A percentile compares a stretch with the other conserved stretches of the same genome.
phyloP scores from a whole-genome alignment of 2,113 vertebrate species.

The Galbula dea region DNA sequence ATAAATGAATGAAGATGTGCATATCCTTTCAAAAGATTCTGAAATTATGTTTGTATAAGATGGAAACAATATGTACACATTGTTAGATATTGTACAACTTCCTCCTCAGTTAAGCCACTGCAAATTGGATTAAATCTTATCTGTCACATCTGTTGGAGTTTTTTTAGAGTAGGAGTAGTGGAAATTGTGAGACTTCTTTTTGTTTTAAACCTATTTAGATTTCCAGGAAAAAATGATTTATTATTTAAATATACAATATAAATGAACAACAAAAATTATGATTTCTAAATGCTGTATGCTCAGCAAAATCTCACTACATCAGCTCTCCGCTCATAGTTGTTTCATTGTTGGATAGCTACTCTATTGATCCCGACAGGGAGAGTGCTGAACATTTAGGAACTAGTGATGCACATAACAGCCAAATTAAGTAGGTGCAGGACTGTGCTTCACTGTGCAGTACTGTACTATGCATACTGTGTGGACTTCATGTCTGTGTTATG shows the following conservation, averaged over 20 bases:
- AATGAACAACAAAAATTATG: not conserved
- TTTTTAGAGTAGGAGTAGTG: not conserved
- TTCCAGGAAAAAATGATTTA: not conserved
- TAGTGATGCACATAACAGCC: not conserved
- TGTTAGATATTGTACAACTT: not conserved
- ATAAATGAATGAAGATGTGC: not conserved
- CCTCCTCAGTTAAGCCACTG: not conserved
- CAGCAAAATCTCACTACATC: not conserved
- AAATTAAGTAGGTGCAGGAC: not conserved
- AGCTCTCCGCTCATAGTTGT: not conserved
- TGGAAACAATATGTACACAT: not conserved
- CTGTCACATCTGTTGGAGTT: not conserved
- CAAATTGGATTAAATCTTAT: not conserved
- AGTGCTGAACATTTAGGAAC: not conserved
- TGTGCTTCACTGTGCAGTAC: not conserved
- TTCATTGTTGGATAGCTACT: not conserved
- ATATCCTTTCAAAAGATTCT: not conserved
- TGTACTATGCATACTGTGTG: not conserved
- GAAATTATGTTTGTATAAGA: slow-evolving; percentile 7
- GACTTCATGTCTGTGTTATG: not conserved
- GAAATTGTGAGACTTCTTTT: not conserved
- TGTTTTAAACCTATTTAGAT: not conserved
- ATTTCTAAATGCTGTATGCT: not conserved
- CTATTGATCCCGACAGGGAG: not conserved
- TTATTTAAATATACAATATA: not conserved